Percentiles rank a stretch among this genome's conserved stretches.
phyloP scores from a whole-genome alignment of 1,140 invertebrate species.

The Bombus soroeensis region DNA sequence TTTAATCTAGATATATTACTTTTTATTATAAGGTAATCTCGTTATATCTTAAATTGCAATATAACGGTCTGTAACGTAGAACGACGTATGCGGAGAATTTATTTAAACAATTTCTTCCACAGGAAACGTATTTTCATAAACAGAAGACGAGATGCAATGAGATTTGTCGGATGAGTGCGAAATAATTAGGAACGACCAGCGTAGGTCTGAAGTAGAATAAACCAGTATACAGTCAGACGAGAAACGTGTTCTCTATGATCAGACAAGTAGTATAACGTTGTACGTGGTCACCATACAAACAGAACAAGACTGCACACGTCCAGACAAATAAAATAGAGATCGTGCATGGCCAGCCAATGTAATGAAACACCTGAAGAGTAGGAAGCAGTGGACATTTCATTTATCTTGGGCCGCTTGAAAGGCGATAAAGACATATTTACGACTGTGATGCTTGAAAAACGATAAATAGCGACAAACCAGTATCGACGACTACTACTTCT shows the following conservation, averaged over 20 bases:
- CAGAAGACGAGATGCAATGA: neutral
- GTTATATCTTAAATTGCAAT: neutral
- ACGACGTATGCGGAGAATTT: neutral
- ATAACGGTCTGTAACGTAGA: no score
- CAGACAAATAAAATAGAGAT: neutral
- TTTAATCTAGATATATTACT: neutral
- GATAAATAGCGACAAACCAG: neutral
- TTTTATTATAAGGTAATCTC: neutral
- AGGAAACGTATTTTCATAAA: neutral
- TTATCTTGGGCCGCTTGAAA: neutral
- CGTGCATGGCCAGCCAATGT: neutral
- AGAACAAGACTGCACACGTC: neutral
- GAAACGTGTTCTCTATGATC: slow-evolving; percentile 10
- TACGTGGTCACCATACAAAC: slow-evolving; percentile 4
- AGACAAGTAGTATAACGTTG: slow-evolving; percentile 1
- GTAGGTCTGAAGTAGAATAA: neutral
- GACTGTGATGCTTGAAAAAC: neutral
- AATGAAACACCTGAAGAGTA: neutral
- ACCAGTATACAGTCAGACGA: neutral
- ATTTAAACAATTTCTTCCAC: neutral
- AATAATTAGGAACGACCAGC: neutral
- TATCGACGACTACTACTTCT: neutral
- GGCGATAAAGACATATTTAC: slow-evolving; percentile 1
- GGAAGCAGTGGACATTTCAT: neutral
- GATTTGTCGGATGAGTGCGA: neutral